Evolutionary conservation across 2,888 invertebrate genomes (phyloP).

Genomic region (Pegoplata infirma): DNA sequence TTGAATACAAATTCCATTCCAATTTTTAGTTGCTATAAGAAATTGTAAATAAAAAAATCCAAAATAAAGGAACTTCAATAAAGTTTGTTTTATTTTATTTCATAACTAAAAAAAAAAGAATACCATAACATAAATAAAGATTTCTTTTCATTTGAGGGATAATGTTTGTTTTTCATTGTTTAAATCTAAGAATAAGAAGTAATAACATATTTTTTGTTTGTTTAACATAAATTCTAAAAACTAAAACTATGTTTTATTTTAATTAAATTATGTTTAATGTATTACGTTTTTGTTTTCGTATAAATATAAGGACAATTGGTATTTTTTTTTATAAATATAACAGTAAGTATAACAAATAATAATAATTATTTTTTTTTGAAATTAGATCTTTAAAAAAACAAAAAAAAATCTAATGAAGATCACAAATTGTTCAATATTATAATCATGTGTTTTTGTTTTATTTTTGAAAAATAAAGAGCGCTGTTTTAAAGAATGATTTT

Average conservation of each 20-base stretch:
- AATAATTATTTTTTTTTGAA: slow-evolving; percentile 33
- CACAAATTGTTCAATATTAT: slow-evolving; percentile 48
- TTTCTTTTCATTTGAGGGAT: slow-evolving; percentile 9
- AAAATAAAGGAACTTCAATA: slow-evolving; percentile 51
- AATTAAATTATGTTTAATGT: too few relatives aligned
- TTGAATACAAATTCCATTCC: too few relatives aligned
- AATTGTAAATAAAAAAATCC: background rate
- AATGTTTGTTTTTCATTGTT: slow-evolving; percentile 11
- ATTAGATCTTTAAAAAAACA: slow-evolving; percentile 42
- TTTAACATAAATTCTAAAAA: slow-evolving; percentile 44
- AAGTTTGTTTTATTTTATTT: slow-evolving; percentile 38
- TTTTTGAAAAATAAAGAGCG: slow-evolving; percentile 33
- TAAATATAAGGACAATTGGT: slow-evolving; percentile 51
- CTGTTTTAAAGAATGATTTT: background rate
- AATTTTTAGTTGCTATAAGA: too few relatives aligned
- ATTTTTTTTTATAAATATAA: slow-evolving; percentile 41
- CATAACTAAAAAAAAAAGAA: slow-evolving; percentile 37
- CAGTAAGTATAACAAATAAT: slow-evolving; percentile 52
- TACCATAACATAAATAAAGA: slow-evolving; percentile 37
- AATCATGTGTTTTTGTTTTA: slow-evolving; percentile 3
- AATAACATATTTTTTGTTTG: slow-evolving; percentile 42
- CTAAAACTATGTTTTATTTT: slow-evolving; percentile 29
- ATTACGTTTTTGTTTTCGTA: slow-evolving; percentile 15
- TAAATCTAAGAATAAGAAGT: slow-evolving; percentile 11
- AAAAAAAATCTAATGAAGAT: slow-evolving; percentile 43